Conservation (phyloP, 2,888 invertebrate genomes). For the Latrodectus hesperus region DNA sequence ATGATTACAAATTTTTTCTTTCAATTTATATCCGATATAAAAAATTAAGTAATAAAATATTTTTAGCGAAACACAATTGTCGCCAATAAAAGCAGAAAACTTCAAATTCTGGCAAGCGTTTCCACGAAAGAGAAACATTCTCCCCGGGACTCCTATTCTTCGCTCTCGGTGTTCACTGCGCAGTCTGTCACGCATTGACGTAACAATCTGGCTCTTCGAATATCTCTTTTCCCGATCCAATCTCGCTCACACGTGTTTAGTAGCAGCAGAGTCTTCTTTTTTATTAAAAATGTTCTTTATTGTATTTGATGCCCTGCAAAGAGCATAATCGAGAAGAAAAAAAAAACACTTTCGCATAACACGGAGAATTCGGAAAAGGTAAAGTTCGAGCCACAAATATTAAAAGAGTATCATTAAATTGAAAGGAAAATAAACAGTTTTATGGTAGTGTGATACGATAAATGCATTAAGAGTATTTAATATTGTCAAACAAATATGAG, state of each 20-base stretch:
- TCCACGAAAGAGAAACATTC: conserved; percentile 25
- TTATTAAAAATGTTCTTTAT: no score
- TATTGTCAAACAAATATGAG: no score
- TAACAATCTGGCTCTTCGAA: conserved; percentile 19
- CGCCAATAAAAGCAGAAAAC: conserved; percentile 10
- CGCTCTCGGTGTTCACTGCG: conserved; percentile 41
- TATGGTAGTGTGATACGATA: no score
- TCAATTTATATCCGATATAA: not conserved
- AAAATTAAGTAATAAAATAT: no score
- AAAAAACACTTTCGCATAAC: no score
- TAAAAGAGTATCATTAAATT: no score
- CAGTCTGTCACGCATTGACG: conserved; percentile 60
- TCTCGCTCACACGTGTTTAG: conserved; percentile 53
- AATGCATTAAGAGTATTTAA: no score
- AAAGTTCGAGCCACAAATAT: no score
- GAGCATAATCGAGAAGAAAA: no score
- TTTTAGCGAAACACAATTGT: not conserved
- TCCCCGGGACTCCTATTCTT: conserved; percentile 66
- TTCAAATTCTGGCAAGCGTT: not conserved
- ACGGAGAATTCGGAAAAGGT: no score
- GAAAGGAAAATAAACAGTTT: no score
- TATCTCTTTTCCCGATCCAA: conserved; percentile 14
- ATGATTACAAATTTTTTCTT: not conserved
- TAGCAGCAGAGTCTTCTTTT: not conserved
- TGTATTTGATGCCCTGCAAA: no score